Evolutionary conservation across 2,113 vertebrate genomes (phyloP).

Genomic region (Mus pahari): DNA sequence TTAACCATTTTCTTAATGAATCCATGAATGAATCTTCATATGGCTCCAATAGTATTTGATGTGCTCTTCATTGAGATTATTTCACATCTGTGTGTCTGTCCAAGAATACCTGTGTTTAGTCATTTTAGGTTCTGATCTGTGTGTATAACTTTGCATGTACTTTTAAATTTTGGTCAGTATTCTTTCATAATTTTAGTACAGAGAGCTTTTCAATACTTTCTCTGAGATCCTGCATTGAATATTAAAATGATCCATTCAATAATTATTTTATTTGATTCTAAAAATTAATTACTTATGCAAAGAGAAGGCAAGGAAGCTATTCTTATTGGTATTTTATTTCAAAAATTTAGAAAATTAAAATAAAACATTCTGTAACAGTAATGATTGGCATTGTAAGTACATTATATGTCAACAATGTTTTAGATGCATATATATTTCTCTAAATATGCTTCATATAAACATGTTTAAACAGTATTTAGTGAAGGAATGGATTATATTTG

Average conservation of each 20-base stretch:
- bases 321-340: background rate
- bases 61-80: background rate
- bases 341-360: background rate
- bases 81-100: background rate
- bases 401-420: background rate
- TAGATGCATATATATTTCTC: background rate
- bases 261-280: background rate
- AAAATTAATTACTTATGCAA: background rate
- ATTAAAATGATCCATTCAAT: background rate
- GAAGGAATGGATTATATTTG: background rate
- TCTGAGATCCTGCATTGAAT: background rate
- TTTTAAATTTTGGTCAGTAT: background rate
- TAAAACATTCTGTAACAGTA: background rate
- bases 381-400: background rate
- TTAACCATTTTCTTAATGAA: background rate
- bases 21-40: background rate
- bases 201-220: background rate
- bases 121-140: background rate
- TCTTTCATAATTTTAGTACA: background rate
- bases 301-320: background rate
- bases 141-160: background rate
- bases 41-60: background rate
- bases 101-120: background rate
- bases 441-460: background rate
- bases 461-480: background rate